phyloP scores from a whole-genome alignment of 2,113 vertebrate genomes.

The Tretioscincus oriximinensis region DNA sequence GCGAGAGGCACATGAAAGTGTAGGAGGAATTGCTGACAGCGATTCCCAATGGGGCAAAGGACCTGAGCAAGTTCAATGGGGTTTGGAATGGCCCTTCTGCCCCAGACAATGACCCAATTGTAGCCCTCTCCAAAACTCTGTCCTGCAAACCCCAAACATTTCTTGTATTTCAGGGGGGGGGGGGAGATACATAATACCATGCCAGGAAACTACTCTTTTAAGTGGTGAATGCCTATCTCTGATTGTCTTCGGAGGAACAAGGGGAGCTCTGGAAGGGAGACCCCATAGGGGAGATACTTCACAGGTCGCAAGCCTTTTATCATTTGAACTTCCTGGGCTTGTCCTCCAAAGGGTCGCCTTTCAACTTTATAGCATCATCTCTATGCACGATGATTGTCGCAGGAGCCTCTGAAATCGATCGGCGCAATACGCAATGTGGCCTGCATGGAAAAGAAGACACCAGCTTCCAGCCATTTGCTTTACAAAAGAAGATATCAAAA shows the following conservation, averaged over 20 bases:
- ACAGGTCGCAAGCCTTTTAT: slow-evolving; percentile 19
- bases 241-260: not conserved
- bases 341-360: slow-evolving; percentile 1
- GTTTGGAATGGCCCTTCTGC: not conserved
- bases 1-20: slow-evolving; percentile 1
- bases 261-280: not conserved
- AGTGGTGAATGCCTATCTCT: not conserved
- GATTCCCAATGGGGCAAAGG: slow-evolving; percentile 20
- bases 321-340: not conserved
- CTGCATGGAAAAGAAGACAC: slow-evolving; percentile 18
- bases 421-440: not conserved
- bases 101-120: slow-evolving; percentile 23
- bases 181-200: not conserved
- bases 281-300: slow-evolving; percentile 32
- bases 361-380: not conserved
- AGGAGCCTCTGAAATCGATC: not conserved
- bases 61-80: not conserved
- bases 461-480: not conserved
- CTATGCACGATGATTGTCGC: not conserved
- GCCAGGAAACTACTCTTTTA: slow-evolving; percentile 7
- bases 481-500: not conserved
- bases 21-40: not conserved
- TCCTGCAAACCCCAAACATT: slow-evolving; percentile 16
- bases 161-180: not conserved
- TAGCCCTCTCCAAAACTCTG: slow-evolving; percentile 42